These are phyloP conservation scores for Agonopterix alstromeriana DNA, from an alignment of 2,888 invertebrate genomes.

Conservation along the genomic window DNA sequence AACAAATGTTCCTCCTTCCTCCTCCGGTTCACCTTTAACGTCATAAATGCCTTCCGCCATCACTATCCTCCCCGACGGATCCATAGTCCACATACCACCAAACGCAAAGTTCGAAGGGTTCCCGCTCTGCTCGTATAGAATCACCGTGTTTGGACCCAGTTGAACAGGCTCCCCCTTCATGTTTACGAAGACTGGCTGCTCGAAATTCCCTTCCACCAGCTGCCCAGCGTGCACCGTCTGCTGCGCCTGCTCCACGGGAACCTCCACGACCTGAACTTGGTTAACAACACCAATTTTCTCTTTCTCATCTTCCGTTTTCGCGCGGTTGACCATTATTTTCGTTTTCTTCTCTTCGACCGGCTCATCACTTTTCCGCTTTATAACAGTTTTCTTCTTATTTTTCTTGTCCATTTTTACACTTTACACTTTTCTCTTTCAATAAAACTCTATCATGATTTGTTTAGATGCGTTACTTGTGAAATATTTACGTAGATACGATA, in stretches of 20 bases:
- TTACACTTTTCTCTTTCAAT: conserved; percentile 22
- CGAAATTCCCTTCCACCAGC: conserved; percentile 65
- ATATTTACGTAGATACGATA: conserved; percentile 15
- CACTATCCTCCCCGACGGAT: conserved; percentile 65
- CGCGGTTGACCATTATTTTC: conserved; percentile 56
- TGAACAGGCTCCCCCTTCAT: conserved; percentile 68
- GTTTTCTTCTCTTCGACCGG: conserved; percentile 56
- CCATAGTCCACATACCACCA: conserved; percentile 73
- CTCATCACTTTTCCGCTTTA: conserved; percentile 69
- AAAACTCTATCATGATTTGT: conserved; percentile 22
- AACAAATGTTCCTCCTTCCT: conserved; percentile 57
- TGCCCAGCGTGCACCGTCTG: conserved; percentile 68
- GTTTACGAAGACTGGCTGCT: conserved; percentile 70
- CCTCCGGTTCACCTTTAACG: conserved; percentile 69
- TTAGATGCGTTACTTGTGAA: conserved; percentile 15
- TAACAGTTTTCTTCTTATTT: conserved; percentile 67
- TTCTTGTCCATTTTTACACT: conserved; percentile 72
- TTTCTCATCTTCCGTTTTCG: conserved; percentile 49
- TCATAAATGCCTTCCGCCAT: conserved; percentile 73
- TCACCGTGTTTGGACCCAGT: conserved; percentile 68
- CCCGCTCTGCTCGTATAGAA: conserved; percentile 67
- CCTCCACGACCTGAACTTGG: conserved; percentile 67
- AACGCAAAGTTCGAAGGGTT: conserved; percentile 68
- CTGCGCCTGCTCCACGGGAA: conserved; percentile 64
- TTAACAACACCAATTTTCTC: conserved; percentile 62